phyloP scores from a whole-genome alignment of 2,797 vertebrate genomes.

The Lutjanus campechanus region DNA sequence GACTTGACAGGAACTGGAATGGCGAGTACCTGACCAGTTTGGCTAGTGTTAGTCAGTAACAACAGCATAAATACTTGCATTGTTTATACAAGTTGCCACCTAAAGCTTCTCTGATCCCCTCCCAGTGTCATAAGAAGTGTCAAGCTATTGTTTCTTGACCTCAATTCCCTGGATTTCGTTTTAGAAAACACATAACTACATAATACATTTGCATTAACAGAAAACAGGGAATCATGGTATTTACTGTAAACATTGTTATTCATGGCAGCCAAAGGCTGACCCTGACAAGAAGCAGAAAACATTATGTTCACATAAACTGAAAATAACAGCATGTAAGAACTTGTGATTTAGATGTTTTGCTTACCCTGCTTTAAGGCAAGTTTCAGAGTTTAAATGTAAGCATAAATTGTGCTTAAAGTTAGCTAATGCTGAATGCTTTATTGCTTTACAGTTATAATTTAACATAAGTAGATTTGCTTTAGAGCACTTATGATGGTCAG shows the following conservation, averaged over 20 bases:
- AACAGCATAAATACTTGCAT: constrained; percentile 8
- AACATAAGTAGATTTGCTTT: background rate
- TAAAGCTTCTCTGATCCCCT: background rate
- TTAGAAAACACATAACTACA: too few species aligned
- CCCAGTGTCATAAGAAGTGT: background rate
- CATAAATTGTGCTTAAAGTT: background rate
- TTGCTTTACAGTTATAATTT: background rate
- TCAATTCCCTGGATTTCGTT: background rate
- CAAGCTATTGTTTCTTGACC: constrained; percentile 1
- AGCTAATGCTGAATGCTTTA: background rate
- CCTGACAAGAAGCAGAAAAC: background rate
- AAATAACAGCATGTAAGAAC: background rate
- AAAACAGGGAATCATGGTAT: background rate
- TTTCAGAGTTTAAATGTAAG: background rate
- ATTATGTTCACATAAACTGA: constrained; percentile 5
- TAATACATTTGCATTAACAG: background rate
- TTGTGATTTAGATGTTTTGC: background rate
- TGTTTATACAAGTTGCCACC: background rate
- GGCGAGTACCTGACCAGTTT: constrained; percentile 61
- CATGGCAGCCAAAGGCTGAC: background rate
- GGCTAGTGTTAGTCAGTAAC: constrained; percentile 36
- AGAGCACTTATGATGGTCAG: background rate
- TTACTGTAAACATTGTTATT: constrained; percentile 1
- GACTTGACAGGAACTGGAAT: constrained; percentile 35
- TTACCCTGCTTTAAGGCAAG: background rate